Evolutionary conservation across 2,888 invertebrate genomes (phyloP).

Genomic region (Pteria penguin): DNA sequence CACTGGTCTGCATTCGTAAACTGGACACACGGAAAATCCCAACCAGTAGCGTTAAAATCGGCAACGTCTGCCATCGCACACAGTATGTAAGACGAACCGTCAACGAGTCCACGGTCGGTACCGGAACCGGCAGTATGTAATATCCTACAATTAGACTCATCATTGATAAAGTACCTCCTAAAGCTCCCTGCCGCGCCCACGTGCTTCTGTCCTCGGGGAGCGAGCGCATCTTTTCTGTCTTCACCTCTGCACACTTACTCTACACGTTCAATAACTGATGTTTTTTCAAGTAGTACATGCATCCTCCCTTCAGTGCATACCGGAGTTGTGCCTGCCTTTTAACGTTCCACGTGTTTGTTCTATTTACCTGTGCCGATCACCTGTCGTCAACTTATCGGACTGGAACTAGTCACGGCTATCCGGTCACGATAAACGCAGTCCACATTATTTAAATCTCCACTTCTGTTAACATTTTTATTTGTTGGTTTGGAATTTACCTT

Average conservation of each 20-base stretch:
- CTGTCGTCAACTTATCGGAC: not conserved
- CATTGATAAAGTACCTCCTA: not conserved
- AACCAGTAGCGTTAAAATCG: conserved; percentile 6
- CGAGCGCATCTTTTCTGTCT: conserved; percentile 20
- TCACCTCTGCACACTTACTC: no score
- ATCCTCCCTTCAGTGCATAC: no score
- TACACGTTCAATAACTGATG: no score
- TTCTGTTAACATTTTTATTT: no score
- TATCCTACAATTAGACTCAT: conserved; percentile 5
- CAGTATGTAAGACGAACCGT: conserved; percentile 13
- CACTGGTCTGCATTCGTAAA: conserved; percentile 21
- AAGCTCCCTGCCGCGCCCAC: not conserved
- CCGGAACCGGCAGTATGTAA: conserved; percentile 11
- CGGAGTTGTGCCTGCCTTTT: no score
- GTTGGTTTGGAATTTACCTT: no score
- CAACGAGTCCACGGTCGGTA: conserved; percentile 22
- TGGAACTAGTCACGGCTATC: no score
- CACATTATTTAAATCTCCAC: no score
- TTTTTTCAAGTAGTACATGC: no score
- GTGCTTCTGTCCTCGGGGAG: conserved; percentile 32
- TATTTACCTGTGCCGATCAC: not conserved
- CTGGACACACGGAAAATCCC: conserved; percentile 10
- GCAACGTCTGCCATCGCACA: conserved; percentile 25
- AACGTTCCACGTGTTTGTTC: not conserved
- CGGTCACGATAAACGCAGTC: no score